Conservation (phyloP, 1,140 invertebrate species). For the Cyrtorhinus lividipennis region DNA sequence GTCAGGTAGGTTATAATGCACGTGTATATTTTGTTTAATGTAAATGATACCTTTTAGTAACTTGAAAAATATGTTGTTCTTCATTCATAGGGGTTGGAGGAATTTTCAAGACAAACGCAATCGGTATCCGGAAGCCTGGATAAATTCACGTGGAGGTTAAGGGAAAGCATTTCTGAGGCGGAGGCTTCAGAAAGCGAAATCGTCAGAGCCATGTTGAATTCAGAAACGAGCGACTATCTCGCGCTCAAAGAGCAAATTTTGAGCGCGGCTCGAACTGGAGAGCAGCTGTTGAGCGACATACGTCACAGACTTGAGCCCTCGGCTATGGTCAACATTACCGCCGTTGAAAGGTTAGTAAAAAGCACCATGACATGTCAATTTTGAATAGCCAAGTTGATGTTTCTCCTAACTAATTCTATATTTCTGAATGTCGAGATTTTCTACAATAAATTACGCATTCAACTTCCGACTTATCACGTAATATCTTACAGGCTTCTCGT, state of each 20-base stretch:
- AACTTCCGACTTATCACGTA: too few species aligned
- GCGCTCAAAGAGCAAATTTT: constrained; percentile 64
- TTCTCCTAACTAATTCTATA: too few species aligned
- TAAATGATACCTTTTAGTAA: too few species aligned
- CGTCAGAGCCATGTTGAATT: constrained; percentile 15
- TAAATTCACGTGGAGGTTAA: constrained; percentile 66
- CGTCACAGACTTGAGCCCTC: constrained; percentile 39
- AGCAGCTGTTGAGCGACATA: constrained; percentile 59
- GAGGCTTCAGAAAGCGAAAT: constrained; percentile 9
- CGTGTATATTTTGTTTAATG: too few species aligned
- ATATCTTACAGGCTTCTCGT: constrained; percentile 68
- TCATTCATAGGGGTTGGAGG: constrained; percentile 87
- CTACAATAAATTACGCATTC: too few species aligned
- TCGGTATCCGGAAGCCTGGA: constrained; percentile 71
- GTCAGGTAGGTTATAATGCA: too few species aligned
- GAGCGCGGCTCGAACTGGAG: constrained; percentile 67
- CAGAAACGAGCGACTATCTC: constrained; percentile 49
- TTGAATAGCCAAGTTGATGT: neutral
- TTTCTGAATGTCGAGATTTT: too few species aligned
- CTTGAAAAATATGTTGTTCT: too few species aligned
- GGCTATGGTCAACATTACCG: constrained; percentile 67
- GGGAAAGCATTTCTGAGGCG: constrained; percentile 30
- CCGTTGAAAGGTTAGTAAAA: constrained; percentile 66
- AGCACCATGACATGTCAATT: neutral
- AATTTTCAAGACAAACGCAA: constrained; percentile 79